phyloP scores from a whole-genome alignment of 1,140 invertebrate species.

The Acromyrmex echinatior region DNA sequence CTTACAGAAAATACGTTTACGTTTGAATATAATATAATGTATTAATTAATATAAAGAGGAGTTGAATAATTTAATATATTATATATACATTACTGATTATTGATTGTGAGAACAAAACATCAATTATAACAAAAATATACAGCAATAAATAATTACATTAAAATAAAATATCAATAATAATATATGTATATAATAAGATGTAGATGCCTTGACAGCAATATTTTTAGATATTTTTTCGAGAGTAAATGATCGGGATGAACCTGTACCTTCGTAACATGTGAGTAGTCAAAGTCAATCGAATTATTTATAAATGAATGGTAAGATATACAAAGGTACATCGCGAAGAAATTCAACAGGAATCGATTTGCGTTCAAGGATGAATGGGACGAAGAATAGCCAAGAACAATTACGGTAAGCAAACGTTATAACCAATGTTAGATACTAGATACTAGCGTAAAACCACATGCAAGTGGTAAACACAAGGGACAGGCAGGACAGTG shows the following conservation, averaged over 20 bases:
- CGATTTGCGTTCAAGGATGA: slow-evolving; percentile 53
- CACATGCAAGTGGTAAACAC: slow-evolving; percentile 1
- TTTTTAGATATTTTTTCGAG: background rate
- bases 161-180: background rate
- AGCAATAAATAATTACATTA: background rate
- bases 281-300: slow-evolving; percentile 35
- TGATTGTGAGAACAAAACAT: background rate
- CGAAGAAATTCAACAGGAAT: slow-evolving; percentile 39
- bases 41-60: background rate
- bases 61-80: background rate
- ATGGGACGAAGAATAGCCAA: slow-evolving; percentile 54
- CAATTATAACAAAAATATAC: background rate
- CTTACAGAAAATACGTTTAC: background rate
- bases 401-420: slow-evolving; percentile 49
- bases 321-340: slow-evolving; percentile 15
- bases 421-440: slow-evolving; percentile 40
- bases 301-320: slow-evolving; percentile 54
- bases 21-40: background rate
- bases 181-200: background rate
- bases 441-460: slow-evolving; percentile 13
- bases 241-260: background rate
- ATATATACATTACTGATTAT: background rate
- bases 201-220: background rate
- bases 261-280: background rate
- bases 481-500: background rate